Evolutionary conservation across 2,888 invertebrate genomes (phyloP).

Genomic region (Sipha maydis): DNA sequence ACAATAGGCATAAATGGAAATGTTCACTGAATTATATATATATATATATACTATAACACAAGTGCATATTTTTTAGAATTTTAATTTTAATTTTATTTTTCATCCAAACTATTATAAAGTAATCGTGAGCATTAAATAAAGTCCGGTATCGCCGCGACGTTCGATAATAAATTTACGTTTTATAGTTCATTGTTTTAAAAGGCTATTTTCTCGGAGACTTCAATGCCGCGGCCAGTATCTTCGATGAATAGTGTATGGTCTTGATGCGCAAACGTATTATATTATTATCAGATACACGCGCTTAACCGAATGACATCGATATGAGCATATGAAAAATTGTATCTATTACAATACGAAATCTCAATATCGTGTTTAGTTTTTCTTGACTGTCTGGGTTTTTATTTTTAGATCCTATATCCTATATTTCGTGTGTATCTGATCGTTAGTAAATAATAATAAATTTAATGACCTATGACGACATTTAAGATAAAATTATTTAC

Average conservation of each 20-base stretch:
- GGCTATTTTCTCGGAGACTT: conserved; percentile 31
- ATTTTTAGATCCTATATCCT: background rate
- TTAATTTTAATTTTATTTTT: background rate
- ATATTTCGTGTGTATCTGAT: background rate
- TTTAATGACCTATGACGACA: background rate
- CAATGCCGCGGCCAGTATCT: background rate
- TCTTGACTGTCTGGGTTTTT: background rate
- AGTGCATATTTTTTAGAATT: background rate
- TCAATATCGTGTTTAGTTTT: background rate
- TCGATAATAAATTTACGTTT: conserved; percentile 25
- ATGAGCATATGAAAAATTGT: background rate
- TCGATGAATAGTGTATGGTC: conserved; percentile 19
- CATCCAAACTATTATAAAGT: background rate
- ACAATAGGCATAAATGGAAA: background rate
- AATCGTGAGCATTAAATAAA: conserved; percentile 33
- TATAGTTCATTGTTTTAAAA: conserved; percentile 41
- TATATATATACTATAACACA: background rate
- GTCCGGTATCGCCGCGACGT: background rate
- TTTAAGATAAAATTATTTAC: background rate
- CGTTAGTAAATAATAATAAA: background rate
- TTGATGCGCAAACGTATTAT: background rate
- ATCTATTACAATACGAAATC: background rate
- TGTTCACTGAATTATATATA: background rate
- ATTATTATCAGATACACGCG: background rate
- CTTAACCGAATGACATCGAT: conserved; percentile 1